Evolutionary conservation across 1,140 invertebrate genomes (phyloP).

Genomic region (Pararge aegeria): DNA sequence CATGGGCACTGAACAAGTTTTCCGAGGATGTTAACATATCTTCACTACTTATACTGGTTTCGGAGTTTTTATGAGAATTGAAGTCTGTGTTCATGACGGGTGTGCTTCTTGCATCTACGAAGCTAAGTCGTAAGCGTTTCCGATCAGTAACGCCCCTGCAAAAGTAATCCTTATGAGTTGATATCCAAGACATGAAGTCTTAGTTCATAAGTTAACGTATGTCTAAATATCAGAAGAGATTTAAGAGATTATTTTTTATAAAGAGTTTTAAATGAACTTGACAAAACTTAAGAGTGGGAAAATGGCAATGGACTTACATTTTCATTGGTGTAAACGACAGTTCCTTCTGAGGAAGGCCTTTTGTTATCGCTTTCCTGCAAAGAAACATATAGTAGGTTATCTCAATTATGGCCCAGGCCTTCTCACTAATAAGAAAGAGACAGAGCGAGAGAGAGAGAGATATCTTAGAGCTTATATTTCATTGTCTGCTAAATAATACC

Average conservation of each 20-base stretch:
- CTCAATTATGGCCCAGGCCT: too few relatives aligned
- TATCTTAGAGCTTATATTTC: too few relatives aligned
- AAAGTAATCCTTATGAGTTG: slow-evolving; percentile 15
- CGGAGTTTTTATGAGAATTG: slow-evolving; percentile 62
- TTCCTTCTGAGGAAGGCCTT: slow-evolving; percentile 68
- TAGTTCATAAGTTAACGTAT: too few relatives aligned
- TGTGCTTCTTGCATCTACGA: slow-evolving; percentile 63
- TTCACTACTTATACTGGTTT: slow-evolving; percentile 68
- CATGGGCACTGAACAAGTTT: slow-evolving; percentile 65
- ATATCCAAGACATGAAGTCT: too few relatives aligned
- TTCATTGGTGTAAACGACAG: slow-evolving; percentile 72
- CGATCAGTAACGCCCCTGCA: slow-evolving; percentile 67
- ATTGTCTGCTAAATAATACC: too few relatives aligned
- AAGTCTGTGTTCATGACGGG: slow-evolving; percentile 56
- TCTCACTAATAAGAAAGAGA: too few relatives aligned
- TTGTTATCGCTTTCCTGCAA: slow-evolving; percentile 77
- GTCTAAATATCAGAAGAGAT: too few relatives aligned
- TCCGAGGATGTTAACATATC: slow-evolving; percentile 71
- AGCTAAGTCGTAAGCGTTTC: slow-evolving; percentile 68
- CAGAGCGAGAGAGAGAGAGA: too few relatives aligned
- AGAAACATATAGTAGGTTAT: slow-evolving; percentile 24
- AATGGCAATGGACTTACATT: slow-evolving; percentile 49
- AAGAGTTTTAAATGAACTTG: too few relatives aligned
- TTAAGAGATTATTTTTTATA: too few relatives aligned
- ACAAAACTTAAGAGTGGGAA: background rate